These are phyloP conservation scores for Patagioenas fasciata DNA, from an alignment of 2,113 vertebrate genomes.

Conservation along the genomic window DNA sequence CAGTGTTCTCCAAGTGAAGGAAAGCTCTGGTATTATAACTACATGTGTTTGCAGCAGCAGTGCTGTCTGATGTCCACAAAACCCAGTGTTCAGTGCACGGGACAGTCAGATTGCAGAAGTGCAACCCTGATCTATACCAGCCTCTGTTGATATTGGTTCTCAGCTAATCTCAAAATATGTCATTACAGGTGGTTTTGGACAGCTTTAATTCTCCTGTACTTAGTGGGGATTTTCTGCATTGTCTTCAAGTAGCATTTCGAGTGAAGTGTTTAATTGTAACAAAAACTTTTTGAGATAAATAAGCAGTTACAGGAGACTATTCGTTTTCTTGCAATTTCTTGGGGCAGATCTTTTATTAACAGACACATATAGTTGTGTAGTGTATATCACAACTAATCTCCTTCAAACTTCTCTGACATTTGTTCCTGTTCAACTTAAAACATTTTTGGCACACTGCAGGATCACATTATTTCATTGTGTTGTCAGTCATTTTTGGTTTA, in stretches of 20 bases:
- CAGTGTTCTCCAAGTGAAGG: not conserved
- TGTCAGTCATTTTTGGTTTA: not conserved
- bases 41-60: accelerated
- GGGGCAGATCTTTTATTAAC: not conserved
- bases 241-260: not conserved
- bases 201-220: not conserved
- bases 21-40: not conserved
- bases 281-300: not conserved
- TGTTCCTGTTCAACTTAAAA: not conserved
- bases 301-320: not conserved
- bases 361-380: not conserved
- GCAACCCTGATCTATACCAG: no score
- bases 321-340: not conserved
- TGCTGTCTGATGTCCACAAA: not conserved
- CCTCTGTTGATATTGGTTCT: not conserved
- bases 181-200: not conserved
- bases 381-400: not conserved
- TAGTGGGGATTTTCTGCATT: not conserved
- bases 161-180: not conserved
- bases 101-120: not conserved
- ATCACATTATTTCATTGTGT: not conserved
- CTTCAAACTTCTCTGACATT: not conserved
- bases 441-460: not conserved
- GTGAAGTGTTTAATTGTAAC: not conserved
- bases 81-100: no score